Percentiles rank a stretch among this genome's conserved stretches.
phyloP scores from a whole-genome alignment of 2,888 invertebrate genomes.

The Mimas tiliae region DNA sequence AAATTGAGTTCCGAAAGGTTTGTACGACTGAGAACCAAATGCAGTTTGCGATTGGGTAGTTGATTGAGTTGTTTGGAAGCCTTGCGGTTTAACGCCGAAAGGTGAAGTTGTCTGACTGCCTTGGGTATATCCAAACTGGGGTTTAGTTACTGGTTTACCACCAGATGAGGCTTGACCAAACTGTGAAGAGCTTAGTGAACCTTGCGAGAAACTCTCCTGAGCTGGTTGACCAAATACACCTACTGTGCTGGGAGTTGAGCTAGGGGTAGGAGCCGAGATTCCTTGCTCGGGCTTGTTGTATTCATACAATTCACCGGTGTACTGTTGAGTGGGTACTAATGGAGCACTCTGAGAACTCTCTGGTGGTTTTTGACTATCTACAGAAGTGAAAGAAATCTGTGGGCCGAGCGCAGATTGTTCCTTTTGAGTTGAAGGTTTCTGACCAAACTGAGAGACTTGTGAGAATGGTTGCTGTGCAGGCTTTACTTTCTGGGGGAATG shows the following conservation, averaged over 20 bases:
- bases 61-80: constrained; percentile 28
- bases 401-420: background rate
- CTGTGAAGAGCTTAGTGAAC: background rate
- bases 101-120: background rate
- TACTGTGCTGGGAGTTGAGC: background rate
- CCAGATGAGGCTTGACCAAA: constrained; percentile 15
- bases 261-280: constrained; percentile 34
- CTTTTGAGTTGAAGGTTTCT: constrained; percentile 11
- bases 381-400: background rate
- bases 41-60: constrained; percentile 30
- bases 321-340: constrained; percentile 43
- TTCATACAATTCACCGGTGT: constrained; percentile 56
- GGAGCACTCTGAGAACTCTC: constrained; percentile 1
- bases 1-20: constrained; percentile 31
- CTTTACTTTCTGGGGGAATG: constrained; percentile 31
- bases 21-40: constrained; percentile 29
- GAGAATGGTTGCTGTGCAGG: constrained; percentile 25
- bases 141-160: background rate
- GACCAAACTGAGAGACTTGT: constrained; percentile 8
- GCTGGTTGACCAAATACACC: background rate
- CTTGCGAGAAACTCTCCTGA: background rate
- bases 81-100: background rate
- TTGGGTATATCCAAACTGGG: constrained; percentile 4
- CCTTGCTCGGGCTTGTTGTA: constrained; percentile 54
- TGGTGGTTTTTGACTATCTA: background rate